Percentiles rank a stretch among this genome's conserved stretches.
Conservation (phyloP, 2,888 invertebrate genomes). For the Spodoptera picta region DNA sequence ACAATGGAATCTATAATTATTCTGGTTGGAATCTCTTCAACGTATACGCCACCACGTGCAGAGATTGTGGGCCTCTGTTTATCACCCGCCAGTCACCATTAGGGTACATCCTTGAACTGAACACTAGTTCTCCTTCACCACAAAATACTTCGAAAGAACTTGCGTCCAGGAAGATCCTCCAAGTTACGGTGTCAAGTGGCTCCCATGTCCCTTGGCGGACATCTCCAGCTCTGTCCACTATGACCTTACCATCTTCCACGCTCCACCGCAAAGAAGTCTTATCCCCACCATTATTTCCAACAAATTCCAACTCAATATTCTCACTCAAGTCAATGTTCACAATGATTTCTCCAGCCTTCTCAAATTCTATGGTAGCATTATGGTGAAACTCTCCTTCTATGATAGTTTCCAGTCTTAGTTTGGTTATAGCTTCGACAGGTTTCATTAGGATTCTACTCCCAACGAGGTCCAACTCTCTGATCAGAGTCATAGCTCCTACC, state of each 20-base stretch:
- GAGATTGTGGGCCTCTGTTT: conserved; percentile 49
- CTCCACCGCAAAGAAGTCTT: conserved; percentile 70
- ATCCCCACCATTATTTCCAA: conserved; percentile 72
- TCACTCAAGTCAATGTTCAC: conserved; percentile 65
- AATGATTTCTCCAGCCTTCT: conserved; percentile 74
- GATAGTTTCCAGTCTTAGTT: conserved; percentile 63
- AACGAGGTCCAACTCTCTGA: conserved; percentile 73
- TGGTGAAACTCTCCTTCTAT: conserved; percentile 60
- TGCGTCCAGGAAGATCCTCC: conserved; percentile 80
- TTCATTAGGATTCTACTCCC: conserved; percentile 72
- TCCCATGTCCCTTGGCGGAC: conserved; percentile 79
- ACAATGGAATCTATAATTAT: conserved; percentile 1
- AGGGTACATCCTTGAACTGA: conserved; percentile 77
- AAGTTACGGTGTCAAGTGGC: conserved; percentile 64
- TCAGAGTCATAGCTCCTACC: conserved; percentile 80
- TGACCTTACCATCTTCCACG: conserved; percentile 67
- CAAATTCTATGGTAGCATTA: conserved; percentile 63
- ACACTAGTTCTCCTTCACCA: conserved; percentile 82
- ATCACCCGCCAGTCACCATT: conserved; percentile 76
- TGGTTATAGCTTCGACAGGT: conserved; percentile 69
- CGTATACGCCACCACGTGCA: conserved; percentile 70
- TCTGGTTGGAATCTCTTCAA: conserved; percentile 55
- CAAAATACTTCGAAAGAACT: conserved; percentile 83
- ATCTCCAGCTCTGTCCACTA: conserved; percentile 73
- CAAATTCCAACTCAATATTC: conserved; percentile 68